Percentiles rank a stretch among this genome's conserved stretches.
These are phyloP conservation scores for Chesias legatella DNA, from an alignment of 2,888 invertebrate genomes.

Conservation along the genomic window DNA sequence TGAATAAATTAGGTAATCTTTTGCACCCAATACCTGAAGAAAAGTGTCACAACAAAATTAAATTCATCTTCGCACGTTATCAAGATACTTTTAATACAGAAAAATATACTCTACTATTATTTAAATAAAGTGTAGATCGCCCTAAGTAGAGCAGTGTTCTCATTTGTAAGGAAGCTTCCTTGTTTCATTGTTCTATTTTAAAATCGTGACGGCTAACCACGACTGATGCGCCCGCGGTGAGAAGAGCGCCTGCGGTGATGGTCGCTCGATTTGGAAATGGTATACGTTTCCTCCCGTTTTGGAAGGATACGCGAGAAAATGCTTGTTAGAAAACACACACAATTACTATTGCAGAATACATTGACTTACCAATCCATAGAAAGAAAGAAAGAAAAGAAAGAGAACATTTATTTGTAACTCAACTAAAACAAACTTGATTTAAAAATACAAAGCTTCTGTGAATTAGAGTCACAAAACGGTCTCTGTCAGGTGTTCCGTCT, in stretches of 20 bases:
- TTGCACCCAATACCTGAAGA: conserved; percentile 35
- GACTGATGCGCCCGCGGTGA: conserved; percentile 40
- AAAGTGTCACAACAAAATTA: conserved; percentile 35
- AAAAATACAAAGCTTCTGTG: no score
- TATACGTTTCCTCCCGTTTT: conserved; percentile 33
- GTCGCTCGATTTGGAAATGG: conserved; percentile 35
- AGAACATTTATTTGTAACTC: no score
- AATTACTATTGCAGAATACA: no score
- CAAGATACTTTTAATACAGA: conserved; percentile 4
- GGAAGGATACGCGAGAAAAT: conserved; percentile 1
- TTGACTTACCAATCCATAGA: no score
- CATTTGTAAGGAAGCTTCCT: conserved; percentile 39
- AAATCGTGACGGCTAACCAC: conserved; percentile 51
- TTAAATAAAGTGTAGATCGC: conserved; percentile 5
- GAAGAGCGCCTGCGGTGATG: conserved; percentile 34
- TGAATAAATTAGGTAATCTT: conserved; percentile 23
- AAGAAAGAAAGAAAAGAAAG: no score
- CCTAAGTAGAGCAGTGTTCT: conserved; percentile 21
- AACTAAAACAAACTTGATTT: no score
- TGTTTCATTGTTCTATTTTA: conserved; percentile 48
- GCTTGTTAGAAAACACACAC: no score
- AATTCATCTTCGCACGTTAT: conserved; percentile 42
- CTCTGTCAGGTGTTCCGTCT: no score
- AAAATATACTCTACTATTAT: conserved; percentile 15
- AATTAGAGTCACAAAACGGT: no score